Percentiles rank a stretch among this genome's conserved stretches.
Conservation (phyloP, 2,113 vertebrate genomes). For the Ophthalmolycus amberensis region DNA sequence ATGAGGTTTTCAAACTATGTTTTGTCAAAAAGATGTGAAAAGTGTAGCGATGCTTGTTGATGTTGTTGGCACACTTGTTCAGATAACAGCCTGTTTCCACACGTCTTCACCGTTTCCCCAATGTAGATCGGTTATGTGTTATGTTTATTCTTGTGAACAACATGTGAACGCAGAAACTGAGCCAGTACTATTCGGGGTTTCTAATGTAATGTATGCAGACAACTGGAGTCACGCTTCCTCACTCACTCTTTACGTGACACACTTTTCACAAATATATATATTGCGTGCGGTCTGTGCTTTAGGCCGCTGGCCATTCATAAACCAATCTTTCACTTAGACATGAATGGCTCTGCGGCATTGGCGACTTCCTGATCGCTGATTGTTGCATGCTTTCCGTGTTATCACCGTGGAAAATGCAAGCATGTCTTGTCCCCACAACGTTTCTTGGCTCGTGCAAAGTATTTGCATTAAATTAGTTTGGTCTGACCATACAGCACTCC, state of each 20-base stretch:
- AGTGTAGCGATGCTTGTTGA: no score
- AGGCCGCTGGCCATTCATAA: constrained; percentile 10
- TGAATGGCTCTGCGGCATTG: constrained; percentile 6
- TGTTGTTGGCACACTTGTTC: no score
- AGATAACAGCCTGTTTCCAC: no score
- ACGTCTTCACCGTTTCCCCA: no score
- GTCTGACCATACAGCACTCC: not conserved
- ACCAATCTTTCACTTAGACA: constrained; percentile 18
- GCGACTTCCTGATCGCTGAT: not conserved
- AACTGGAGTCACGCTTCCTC: not conserved
- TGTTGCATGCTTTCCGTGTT: not conserved
- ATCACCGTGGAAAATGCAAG: constrained; percentile 5
- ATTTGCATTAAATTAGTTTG: not conserved
- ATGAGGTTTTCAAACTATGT: no score
- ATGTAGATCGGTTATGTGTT: no score
- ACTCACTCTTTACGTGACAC: constrained; percentile 25
- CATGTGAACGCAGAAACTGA: no score
- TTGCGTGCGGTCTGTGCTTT: constrained; percentile 16
- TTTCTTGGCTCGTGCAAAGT: not conserved
- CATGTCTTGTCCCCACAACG: not conserved
- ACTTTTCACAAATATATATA: constrained; percentile 22
- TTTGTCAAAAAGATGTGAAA: no score
- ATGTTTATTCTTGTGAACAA: no score
- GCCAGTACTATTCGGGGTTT: not conserved
- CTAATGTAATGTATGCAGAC: constrained; percentile 20